Base-by-base conservation (phyloP, 2,888 invertebrate genomes). In the Lasioglossum vierecki region DNA sequence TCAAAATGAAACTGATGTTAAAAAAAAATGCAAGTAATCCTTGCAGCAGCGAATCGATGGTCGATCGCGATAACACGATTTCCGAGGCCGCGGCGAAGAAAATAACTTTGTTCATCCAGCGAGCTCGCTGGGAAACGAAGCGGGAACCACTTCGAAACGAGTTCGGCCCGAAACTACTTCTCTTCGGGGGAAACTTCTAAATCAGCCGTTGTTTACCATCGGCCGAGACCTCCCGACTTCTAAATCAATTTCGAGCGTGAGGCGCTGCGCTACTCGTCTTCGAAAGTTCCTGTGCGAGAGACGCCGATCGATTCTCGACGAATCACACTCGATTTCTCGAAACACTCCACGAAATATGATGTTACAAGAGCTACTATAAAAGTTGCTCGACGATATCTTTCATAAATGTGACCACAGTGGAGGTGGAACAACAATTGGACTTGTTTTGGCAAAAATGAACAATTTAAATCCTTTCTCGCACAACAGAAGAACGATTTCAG, bases 61-160 rank as follows among this genome's bases (percentile, higher is more conserved):
- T 53, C 78, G 82, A 88, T 80, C 74, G 80, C 72, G 76, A 60
- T 74, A 82, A 77, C 26, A 70, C 82, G 70, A 77, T 84, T 57
- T 39, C 11, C 26, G 71, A 66, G 49, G 60, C 13, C 66, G 63
- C 44, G 66, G 11, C 49, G 53, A 22, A 77, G 71, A 46, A 75
- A 74, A 75, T 75, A 76, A 88, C 57, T 80, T 49, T 49, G 30
- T 80, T 76, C 35, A 39, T 35, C 68, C 39, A 39, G 68, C 70
- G 35, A 66, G 66, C 66, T 63, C 63, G 30, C 63, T 63, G 26
- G 63, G 66, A 66, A 66, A 66, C 66, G 70, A 70, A 70, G 39
- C 41, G 70, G 70, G 22, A 70, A 70, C 39, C 39, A 39, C 30
- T 30, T 26, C 30, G 18, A n/a, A 18, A 73, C 35, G 44, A 72